A percentile compares a stretch with the other conserved stretches of the same genome.
Conservation (phyloP, 2,113 vertebrate genomes). For the Colistium nudipinnis region DNA sequence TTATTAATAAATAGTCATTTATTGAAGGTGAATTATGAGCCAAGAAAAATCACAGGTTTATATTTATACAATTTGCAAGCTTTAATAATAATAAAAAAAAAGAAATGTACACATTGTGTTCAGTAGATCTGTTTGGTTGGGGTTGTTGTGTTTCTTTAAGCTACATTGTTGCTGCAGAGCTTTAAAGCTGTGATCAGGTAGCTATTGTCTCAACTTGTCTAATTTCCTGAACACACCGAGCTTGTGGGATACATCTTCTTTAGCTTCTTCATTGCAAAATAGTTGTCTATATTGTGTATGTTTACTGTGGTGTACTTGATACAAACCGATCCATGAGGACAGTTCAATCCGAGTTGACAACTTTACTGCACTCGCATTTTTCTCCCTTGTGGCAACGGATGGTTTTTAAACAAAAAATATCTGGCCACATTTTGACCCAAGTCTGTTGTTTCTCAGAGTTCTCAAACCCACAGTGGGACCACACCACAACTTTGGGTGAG, state of each 20-base stretch:
- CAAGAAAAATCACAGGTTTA: too few species aligned
- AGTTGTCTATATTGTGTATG: not conserved
- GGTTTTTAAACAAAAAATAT: conserved; percentile 24
- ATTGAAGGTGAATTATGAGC: too few species aligned
- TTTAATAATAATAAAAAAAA: too few species aligned
- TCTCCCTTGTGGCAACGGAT: conserved; percentile 8
- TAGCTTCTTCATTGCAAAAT: not conserved
- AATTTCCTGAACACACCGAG: not conserved
- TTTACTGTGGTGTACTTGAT: not conserved
- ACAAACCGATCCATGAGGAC: conserved; percentile 14
- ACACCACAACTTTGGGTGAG: not conserved
- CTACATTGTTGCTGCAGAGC: too few species aligned
- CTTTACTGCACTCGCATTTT: conserved; percentile 5
- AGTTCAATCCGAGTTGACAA: conserved; percentile 21
- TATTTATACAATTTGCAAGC: too few species aligned
- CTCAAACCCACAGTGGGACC: not conserved
- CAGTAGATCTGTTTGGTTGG: too few species aligned
- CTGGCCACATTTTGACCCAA: conserved; percentile 18
- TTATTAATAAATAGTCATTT: too few species aligned
- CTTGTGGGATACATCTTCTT: not conserved
- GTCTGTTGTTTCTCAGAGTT: conserved; percentile 30
- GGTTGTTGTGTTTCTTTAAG: too few species aligned
- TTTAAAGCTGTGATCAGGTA: too few species aligned
- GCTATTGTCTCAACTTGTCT: too few species aligned
- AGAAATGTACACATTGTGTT: too few species aligned